Evolutionary conservation across 2,113 vertebrate species (phyloP).

Genomic region (Apus apus): DNA sequence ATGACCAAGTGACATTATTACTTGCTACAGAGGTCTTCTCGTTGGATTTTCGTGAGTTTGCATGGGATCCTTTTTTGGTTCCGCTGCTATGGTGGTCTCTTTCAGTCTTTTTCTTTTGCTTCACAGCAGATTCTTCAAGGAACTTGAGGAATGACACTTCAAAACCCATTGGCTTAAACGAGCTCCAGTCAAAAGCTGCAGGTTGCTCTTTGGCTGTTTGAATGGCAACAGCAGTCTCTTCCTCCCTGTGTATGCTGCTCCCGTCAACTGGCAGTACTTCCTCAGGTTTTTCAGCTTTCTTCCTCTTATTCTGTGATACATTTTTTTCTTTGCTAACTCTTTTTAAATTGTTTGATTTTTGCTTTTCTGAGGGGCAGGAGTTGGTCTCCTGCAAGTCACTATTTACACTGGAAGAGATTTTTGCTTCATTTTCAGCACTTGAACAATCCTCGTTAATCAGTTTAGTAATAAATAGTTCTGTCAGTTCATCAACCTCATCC

Average conservation of each 20-base stretch:
- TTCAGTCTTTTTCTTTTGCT: constrained; percentile 78
- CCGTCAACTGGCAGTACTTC: constrained; percentile 36
- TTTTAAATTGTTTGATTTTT: constrained; percentile 74
- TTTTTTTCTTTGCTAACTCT: constrained; percentile 85
- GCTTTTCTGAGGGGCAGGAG: constrained; percentile 72
- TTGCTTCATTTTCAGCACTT: constrained; percentile 69
- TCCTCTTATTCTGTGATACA: constrained; percentile 78
- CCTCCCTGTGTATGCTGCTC: constrained; percentile 69
- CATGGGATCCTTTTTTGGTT: constrained; percentile 74
- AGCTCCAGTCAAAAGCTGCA: constrained; percentile 82
- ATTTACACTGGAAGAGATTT: constrained; percentile 66
- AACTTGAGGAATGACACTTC: constrained; percentile 96
- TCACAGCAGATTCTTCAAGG: constrained; percentile 88
- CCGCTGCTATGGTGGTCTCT: constrained; percentile 64
- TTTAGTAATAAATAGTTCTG: constrained; percentile 83
- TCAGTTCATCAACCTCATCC: constrained; percentile 82
- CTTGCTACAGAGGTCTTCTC: constrained; percentile 61
- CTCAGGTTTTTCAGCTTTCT: constrained; percentile 70
- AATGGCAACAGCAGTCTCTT: constrained; percentile 81
- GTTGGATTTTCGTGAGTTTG: constrained; percentile 60
- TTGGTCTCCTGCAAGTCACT: constrained; percentile 72
- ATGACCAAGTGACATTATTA: constrained; percentile 37
- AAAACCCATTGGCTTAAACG: constrained; percentile 97
- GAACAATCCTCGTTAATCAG: constrained; percentile 82
- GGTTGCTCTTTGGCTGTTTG: constrained; percentile 77